These are phyloP conservation scores for Podilymbus podiceps DNA, from an alignment of 2,113 vertebrate genomes.

Conservation along the genomic window DNA sequence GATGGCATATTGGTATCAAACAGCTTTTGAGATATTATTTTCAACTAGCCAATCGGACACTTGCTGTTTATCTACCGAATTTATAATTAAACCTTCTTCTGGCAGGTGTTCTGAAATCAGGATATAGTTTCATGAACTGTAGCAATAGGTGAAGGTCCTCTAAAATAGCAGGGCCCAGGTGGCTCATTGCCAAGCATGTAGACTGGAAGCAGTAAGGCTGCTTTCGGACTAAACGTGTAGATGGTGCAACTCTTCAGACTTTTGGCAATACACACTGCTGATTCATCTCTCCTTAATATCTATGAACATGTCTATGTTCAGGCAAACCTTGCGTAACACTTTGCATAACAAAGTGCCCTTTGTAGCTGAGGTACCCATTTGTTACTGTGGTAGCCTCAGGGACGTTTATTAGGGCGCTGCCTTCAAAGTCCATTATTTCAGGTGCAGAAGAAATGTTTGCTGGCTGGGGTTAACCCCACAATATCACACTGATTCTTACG, in stretches of 20 bases:
- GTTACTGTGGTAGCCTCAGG: background rate
- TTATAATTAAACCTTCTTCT: background rate
- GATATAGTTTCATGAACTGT: background rate
- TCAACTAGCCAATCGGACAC: background rate
- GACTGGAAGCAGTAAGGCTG: background rate
- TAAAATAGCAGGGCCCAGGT: background rate
- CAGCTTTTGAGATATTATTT: background rate
- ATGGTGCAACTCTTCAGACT: background rate
- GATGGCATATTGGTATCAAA: background rate
- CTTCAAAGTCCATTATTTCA: background rate
- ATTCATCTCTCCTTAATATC: background rate
- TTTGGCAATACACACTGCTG: background rate
- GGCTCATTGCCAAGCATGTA: background rate
- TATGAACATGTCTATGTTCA: background rate
- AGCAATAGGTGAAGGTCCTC: background rate
- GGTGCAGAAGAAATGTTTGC: background rate
- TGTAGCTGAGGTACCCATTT: background rate
- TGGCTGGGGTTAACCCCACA: background rate
- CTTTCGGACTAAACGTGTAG: background rate
- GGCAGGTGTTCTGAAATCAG: background rate
- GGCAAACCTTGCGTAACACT: background rate
- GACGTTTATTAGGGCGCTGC: background rate
- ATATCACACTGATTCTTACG: background rate
- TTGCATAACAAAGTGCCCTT: background rate
- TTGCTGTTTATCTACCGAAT: background rate